Base-by-base conservation (phyloP, 2,888 invertebrate genomes). In the Ophion ventricosus region DNA sequence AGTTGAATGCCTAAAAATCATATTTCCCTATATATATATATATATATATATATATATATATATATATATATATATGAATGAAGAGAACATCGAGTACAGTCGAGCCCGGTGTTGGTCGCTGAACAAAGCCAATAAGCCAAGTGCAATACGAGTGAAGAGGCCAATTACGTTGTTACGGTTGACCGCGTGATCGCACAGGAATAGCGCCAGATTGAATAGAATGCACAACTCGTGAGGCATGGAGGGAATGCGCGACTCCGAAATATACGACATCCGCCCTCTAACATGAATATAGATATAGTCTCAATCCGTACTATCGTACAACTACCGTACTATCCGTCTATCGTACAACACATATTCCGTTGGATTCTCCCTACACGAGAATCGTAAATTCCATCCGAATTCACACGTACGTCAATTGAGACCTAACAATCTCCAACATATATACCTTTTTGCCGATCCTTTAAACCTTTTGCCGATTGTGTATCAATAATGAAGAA, bases 161-260 rank as follows among this genome's bases (percentile, higher is more conserved):
- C 83, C 80, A 83, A 80, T 83, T 83, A 80, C 61, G 75, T 76
- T 54, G 75, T 83, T 79, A 83, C 79, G 74, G 74, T 79, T 70
- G 83, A 83, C 79, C 83, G 79, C 79, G 43, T 70, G 78, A 82
- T 82, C 67, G 82, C 61, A 69, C 79, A 63, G n/a, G 25, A 43
- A 43, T n/a, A 67, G 35, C 35, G 35, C 8, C 56, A 17, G 43
- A 56, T 43, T 25, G 57, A 66, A 43, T 66, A 66, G 76, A 77
- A 73, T 82, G 59, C 67, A 66, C 72, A 61, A 82, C 67, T 76
- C 76, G 35, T 64, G n/a, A 57, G 23, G 43, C 59, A 25, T 35
- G 43, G 57, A 56, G 17, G 11, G 23, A 77, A 66, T 54, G 11
- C 67, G 14, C 59, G 7, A 67, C 43, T 17, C 40, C 56, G 29